Evolutionary conservation across 2,888 invertebrate genomes (phyloP).

Genomic region (Drosophila ustulata): DNA sequence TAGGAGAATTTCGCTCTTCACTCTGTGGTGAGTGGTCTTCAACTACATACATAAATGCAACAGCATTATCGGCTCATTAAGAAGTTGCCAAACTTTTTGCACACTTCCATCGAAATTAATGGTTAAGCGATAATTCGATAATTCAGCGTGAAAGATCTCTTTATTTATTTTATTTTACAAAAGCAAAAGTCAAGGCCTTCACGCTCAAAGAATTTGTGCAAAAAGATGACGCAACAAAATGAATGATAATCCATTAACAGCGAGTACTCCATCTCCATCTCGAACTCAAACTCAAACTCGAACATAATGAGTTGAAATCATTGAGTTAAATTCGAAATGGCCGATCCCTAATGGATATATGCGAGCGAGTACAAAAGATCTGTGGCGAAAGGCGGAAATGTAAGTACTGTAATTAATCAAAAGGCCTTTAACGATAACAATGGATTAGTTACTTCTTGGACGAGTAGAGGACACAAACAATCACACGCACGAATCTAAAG

Average conservation of each 20-base stretch:
- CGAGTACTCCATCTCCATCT: constrained; percentile 10
- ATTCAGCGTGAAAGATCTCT: constrained; percentile 23
- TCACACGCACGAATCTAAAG: neutral
- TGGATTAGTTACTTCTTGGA: constrained; percentile 45
- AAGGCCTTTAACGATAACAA: neutral
- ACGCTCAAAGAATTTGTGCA: constrained; percentile 39
- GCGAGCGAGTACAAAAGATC: neutral
- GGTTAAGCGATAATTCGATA: constrained; percentile 36
- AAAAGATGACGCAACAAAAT: constrained; percentile 48
- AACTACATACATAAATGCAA: neutral
- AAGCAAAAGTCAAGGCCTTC: constrained; percentile 41
- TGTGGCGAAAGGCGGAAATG: neutral
- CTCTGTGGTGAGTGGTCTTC: constrained; percentile 5
- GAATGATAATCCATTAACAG: constrained; percentile 35
- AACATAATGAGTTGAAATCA: constrained; percentile 19
- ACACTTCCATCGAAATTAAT: constrained; percentile 32
- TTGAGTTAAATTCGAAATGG: constrained; percentile 21
- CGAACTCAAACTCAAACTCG: neutral
- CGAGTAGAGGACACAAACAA: constrained; percentile 1
- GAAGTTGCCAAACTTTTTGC: constrained; percentile 12
- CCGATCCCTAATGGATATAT: constrained; percentile 16
- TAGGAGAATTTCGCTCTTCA: neutral
- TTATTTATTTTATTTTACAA: constrained; percentile 27
- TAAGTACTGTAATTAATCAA: constrained; percentile 28
- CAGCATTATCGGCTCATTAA: constrained; percentile 10